Conservation (phyloP, 2,113 vertebrate genomes). For the Chitala chitala region DNA sequence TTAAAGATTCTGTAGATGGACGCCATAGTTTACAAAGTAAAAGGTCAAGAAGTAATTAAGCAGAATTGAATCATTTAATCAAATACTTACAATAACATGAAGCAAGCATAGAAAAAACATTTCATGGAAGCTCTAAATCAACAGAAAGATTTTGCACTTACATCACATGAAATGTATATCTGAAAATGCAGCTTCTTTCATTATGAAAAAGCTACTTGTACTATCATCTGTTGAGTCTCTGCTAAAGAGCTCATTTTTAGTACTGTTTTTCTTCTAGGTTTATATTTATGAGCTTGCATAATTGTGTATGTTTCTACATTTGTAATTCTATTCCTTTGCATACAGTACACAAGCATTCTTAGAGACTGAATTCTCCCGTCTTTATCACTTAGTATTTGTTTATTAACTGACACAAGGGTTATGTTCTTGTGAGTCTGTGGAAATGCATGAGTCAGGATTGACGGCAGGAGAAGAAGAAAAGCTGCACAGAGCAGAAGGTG, state of each 20-base stretch:
- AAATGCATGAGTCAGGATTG: background rate
- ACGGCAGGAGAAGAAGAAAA: background rate
- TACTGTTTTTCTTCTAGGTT: too few relatives aligned
- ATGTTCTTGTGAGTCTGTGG: background rate
- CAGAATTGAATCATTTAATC: background rate
- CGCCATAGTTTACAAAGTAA: too few relatives aligned
- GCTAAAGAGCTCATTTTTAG: too few relatives aligned
- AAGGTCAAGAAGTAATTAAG: background rate
- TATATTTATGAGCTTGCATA: background rate
- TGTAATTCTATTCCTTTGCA: too few relatives aligned
- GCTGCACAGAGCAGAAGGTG: conserved; percentile 4
- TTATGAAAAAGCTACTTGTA: too few relatives aligned
- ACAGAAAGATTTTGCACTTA: background rate
- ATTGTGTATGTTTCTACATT: background rate
- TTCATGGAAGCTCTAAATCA: background rate
- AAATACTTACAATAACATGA: background rate
- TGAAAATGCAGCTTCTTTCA: conserved; percentile 2
- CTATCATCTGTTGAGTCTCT: too few relatives aligned
- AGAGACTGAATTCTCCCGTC: background rate
- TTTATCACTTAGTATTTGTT: background rate
- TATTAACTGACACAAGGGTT: background rate
- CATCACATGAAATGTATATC: too few relatives aligned
- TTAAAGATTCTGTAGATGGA: too few relatives aligned
- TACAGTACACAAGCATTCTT: background rate
- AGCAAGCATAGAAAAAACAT: background rate